These are phyloP conservation scores for Neodiprion pinetum DNA, from an alignment of 1,140 invertebrate species.

Conservation along the genomic window DNA sequence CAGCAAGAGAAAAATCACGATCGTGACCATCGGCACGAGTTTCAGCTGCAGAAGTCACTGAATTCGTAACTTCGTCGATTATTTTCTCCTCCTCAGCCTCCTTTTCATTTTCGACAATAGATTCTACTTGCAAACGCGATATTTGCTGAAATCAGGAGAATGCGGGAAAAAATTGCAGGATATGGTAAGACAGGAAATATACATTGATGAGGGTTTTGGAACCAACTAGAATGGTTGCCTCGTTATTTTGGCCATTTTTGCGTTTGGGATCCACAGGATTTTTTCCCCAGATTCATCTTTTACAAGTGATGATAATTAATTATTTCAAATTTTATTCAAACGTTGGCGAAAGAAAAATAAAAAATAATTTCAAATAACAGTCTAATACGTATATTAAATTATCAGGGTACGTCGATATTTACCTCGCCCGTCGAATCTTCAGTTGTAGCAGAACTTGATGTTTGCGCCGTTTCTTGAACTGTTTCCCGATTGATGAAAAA, in stretches of 20 bases:
- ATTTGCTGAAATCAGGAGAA: constrained; percentile 20
- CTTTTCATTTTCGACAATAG: constrained; percentile 13
- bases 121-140: constrained; percentile 19
- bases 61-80: constrained; percentile 15
- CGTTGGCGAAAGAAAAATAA: not conserved
- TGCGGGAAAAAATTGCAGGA: not conserved
- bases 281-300: not conserved
- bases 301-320: not conserved
- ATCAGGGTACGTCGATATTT: no score
- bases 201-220: not conserved
- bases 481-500: no score
- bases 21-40: constrained; percentile 15
- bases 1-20: constrained; percentile 14
- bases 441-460: no score
- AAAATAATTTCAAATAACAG: not conserved
- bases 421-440: no score
- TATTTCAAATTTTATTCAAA: not conserved
- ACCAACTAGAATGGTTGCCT: not conserved
- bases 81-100: not conserved
- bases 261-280: not conserved
- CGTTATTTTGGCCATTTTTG: constrained; percentile 3
- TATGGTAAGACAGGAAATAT: not conserved
- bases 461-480: no score
- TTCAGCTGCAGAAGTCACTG: constrained; percentile 6
- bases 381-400: not conserved